phyloP scores from a whole-genome alignment of 1,140 invertebrate species.

The Drosophila ananassae region DNA sequence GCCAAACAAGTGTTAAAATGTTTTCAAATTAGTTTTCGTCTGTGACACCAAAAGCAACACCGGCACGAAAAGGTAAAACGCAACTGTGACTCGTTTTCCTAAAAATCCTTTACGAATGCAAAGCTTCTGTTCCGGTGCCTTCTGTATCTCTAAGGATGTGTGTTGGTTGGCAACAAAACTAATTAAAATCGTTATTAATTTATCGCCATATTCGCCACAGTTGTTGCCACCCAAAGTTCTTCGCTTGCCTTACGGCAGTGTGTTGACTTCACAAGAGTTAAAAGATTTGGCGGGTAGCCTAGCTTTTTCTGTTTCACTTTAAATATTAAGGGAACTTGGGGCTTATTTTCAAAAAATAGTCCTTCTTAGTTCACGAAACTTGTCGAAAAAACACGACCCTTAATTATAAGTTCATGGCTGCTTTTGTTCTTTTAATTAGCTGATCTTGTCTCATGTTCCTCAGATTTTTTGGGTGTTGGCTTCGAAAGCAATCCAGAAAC shows the following conservation, averaged over 20 bases:
- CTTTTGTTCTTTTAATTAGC: conserved; percentile 29
- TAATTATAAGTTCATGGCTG: conserved; percentile 25
- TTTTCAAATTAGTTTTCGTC: conserved; percentile 77
- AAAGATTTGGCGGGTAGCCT: neutral
- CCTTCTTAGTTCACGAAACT: neutral
- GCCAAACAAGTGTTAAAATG: conserved; percentile 78
- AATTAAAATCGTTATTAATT: conserved; percentile 75
- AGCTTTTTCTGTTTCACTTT: too few species aligned
- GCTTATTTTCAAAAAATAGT: too few species aligned
- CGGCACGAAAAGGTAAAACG: conserved; percentile 48
- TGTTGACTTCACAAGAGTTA: conserved; percentile 10
- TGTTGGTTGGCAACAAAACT: conserved; percentile 51
- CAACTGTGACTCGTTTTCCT: conserved; percentile 38
- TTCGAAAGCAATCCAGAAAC: conserved; percentile 30
- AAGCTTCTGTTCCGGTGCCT: conserved; percentile 1
- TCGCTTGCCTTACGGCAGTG: conserved; percentile 4
- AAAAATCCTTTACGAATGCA: conserved; percentile 51
- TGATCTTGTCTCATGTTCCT: conserved; percentile 15
- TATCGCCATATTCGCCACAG: conserved; percentile 55
- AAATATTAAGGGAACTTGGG: too few species aligned
- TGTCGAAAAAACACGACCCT: neutral
- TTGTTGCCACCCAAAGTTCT: conserved; percentile 16
- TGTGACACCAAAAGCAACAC: conserved; percentile 29
- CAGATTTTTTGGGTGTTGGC: neutral
- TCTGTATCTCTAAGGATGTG: conserved; percentile 19